phyloP scores from a whole-genome alignment of 2,797 vertebrate species.

The Falco peregrinus region DNA sequence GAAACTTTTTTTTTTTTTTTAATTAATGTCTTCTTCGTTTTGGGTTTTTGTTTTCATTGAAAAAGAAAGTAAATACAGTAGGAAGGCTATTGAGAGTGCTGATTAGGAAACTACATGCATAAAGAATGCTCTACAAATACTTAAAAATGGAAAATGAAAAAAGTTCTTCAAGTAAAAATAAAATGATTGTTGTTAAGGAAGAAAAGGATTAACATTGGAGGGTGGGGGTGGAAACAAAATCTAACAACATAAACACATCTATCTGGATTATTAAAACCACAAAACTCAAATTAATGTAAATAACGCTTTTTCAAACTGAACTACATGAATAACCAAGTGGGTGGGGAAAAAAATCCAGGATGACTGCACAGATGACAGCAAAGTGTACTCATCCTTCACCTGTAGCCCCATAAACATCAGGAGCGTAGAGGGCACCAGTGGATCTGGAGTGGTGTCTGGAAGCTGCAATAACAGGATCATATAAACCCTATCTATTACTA shows the following conservation, averaged over 20 bases:
- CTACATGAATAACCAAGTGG: constrained; percentile 72
- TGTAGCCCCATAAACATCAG: constrained; percentile 94
- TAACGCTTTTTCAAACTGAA: constrained; percentile 40
- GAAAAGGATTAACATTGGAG: constrained; percentile 12
- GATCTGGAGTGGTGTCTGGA: constrained; percentile 98
- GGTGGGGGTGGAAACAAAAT: neutral
- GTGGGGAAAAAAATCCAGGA: constrained; percentile 58
- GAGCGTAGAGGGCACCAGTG: constrained; percentile 94
- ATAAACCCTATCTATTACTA: constrained; percentile 80
- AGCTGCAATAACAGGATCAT: constrained; percentile 94
- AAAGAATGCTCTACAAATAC: constrained; percentile 49
- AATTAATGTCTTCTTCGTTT: constrained; percentile 69
- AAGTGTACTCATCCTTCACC: constrained; percentile 94
- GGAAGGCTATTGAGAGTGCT: neutral
- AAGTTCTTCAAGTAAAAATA: constrained; percentile 51
- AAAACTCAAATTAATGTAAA: constrained; percentile 54
- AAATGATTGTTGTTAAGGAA: constrained; percentile 1
- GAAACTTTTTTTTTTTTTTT: neutral
- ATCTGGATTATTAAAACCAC: constrained; percentile 50
- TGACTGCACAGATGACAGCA: constrained; percentile 75
- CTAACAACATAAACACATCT: constrained; percentile 46
- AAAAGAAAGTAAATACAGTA: constrained; percentile 22
- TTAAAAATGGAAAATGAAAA: constrained; percentile 40
- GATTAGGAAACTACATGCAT: constrained; percentile 59
- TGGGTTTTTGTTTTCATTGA: constrained; percentile 71